These are phyloP conservation scores for Lutjanus argentimaculatus DNA, from an alignment of 2,797 vertebrate genomes.

Conservation along the genomic window DNA sequence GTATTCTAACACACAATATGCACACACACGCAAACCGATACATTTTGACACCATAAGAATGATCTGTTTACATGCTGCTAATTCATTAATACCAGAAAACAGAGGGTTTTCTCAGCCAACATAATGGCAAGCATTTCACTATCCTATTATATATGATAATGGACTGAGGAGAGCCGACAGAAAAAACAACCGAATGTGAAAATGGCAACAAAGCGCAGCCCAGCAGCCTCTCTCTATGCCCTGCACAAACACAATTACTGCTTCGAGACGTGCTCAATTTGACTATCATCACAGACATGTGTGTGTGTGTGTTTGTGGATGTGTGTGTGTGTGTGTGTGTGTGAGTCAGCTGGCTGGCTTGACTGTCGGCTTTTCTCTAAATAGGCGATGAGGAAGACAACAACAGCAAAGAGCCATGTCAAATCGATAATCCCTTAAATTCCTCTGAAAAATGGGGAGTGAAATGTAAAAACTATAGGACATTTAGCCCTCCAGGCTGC, in stretches of 20 bases:
- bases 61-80: constrained; percentile 28
- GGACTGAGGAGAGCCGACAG: constrained; percentile 25
- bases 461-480: constrained; percentile 73
- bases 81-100: constrained; percentile 34
- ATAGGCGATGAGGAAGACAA: constrained; percentile 60
- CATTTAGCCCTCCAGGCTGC: constrained; percentile 64
- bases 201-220: constrained; percentile 41
- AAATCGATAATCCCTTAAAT: constrained; percentile 82
- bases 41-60: not conserved
- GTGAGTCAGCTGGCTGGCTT: constrained; percentile 54
- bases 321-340: constrained; percentile 19
- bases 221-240: constrained; percentile 18
- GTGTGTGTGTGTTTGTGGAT: constrained; percentile 20
- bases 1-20: not conserved
- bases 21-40: not conserved
- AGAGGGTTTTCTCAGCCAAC: constrained; percentile 6
- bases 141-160: constrained; percentile 41
- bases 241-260: constrained; percentile 61
- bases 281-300: constrained; percentile 36
- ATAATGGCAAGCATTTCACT: constrained; percentile 28
- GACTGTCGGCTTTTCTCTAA: constrained; percentile 62
- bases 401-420: constrained; percentile 73
- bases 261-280: constrained; percentile 54
- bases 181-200: constrained; percentile 41
- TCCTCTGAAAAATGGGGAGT: constrained; percentile 57